Conservation (phyloP, 2,888 invertebrate genomes). For the Scelioninae gen. 1 region DNA sequence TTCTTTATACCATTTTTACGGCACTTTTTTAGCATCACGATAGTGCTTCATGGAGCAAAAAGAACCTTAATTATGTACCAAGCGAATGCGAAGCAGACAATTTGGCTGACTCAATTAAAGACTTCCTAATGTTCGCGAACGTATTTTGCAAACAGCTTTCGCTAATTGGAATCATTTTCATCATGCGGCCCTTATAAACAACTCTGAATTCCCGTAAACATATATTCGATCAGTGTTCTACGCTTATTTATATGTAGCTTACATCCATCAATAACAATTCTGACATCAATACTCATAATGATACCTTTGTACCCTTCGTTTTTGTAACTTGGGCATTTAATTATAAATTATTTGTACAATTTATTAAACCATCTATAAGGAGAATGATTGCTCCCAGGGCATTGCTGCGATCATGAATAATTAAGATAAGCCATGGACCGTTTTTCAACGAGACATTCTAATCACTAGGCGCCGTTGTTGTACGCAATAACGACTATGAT, state of each 20-base stretch:
- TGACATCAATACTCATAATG: constrained; percentile 21
- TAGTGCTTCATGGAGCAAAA: constrained; percentile 44
- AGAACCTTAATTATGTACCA: constrained; percentile 49
- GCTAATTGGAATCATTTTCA: constrained; percentile 49
- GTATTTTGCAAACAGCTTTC: constrained; percentile 47
- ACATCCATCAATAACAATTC: constrained; percentile 21
- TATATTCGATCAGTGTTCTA: constrained; percentile 16
- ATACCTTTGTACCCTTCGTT: background rate
- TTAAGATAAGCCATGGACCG: constrained; percentile 35
- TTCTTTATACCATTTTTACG: constrained; percentile 64
- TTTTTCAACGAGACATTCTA: constrained; percentile 54
- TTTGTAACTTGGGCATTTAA: constrained; percentile 2
- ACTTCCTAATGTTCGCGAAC: constrained; percentile 3
- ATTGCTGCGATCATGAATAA: constrained; percentile 44
- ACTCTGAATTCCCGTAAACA: constrained; percentile 15
- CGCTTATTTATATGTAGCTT: constrained; percentile 29
- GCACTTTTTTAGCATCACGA: constrained; percentile 53
- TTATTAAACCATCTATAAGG: constrained; percentile 35
- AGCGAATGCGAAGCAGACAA: constrained; percentile 28
- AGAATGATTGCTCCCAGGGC: constrained; percentile 21
- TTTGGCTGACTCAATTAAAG: constrained; percentile 40
- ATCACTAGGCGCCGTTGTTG: constrained; percentile 32
- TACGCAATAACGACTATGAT: constrained; percentile 43
- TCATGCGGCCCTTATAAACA: background rate
- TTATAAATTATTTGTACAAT: constrained; percentile 34